These are phyloP conservation scores for Xenentodon cancila DNA, from an alignment of 2,797 vertebrate species.

Conservation along the genomic window DNA sequence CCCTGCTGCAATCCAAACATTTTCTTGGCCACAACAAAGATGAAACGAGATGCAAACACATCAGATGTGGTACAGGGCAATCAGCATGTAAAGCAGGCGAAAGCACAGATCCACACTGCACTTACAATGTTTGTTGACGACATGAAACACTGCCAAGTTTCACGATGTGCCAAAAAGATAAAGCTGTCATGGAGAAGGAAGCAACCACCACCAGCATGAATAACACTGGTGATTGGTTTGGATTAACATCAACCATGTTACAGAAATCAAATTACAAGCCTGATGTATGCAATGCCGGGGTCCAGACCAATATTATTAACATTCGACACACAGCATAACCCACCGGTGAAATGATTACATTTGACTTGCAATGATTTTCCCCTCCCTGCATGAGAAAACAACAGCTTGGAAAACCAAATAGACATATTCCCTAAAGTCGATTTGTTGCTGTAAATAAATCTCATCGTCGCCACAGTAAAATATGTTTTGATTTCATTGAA, in stretches of 20 bases:
- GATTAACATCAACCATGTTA: slow-evolving; percentile 73
- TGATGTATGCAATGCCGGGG: slow-evolving; percentile 65
- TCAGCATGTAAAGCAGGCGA: slow-evolving; percentile 53
- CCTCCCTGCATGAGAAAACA: slow-evolving; percentile 67
- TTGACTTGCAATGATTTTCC: slow-evolving; percentile 80
- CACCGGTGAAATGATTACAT: slow-evolving; percentile 80
- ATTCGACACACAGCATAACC: slow-evolving; percentile 75
- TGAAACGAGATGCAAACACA: slow-evolving; percentile 59
- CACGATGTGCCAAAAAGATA: slow-evolving; percentile 68
- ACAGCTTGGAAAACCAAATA: slow-evolving; percentile 77
- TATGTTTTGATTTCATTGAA: slow-evolving; percentile 75
- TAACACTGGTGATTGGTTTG: slow-evolving; percentile 70
- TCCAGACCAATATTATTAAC: slow-evolving; percentile 78
- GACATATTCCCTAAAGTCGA: slow-evolving; percentile 71
- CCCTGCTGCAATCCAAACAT: slow-evolving; percentile 69
- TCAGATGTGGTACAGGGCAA: slow-evolving; percentile 52
- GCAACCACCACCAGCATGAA: slow-evolving; percentile 36
- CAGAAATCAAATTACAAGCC: slow-evolving; percentile 72
- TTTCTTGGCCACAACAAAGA: slow-evolving; percentile 75
- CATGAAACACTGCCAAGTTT: slow-evolving; percentile 67
- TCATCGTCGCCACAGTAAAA: slow-evolving; percentile 65
- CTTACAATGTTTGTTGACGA: slow-evolving; percentile 64
- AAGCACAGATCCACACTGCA: slow-evolving; percentile 61
- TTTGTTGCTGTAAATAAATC: slow-evolving; percentile 73
- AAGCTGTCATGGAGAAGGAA: slow-evolving; percentile 67